Base-by-base conservation (phyloP, 2,888 invertebrate species). In the Plutella xylostella region DNA sequence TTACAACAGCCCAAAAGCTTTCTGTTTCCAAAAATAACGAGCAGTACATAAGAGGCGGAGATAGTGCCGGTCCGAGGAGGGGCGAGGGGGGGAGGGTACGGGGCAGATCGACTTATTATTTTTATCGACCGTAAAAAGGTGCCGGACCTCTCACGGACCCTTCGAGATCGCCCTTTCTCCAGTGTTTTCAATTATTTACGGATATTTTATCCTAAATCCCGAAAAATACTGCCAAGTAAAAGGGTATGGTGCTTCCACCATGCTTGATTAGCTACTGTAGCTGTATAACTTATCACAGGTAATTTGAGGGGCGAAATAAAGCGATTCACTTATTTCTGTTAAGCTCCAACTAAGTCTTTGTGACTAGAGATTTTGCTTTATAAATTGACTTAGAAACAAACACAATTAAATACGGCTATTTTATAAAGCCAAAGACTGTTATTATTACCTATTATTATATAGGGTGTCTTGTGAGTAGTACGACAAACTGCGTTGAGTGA, bases 111-210 rank as follows among this genome's bases (percentile, higher is more conserved):
- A 77, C 76, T 74, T 75, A 77, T 76, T 77, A 76, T 77, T 77
- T 78, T 78, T 78, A 79, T 78, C 72, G 76, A 72, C 74, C 77
- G 77, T 78, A 75, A 80, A 79, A 77, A 77, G 77, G 77, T 73
- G 68, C 71, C 63, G 73, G 72, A 72, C 74, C 71, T 69, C 61
- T 60, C 56, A 57, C 64, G 62, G 65, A 72, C 74, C 74, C 71
- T 73, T 73, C 62, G 66, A 63, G 60, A 65, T 61, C 59, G 63
- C 56, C 65, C 72, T 65, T 66, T 68, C 63, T 66, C 63, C 67
- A 67, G 68, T 70, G 73, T 65, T 70, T 72, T 65, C 70, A 75
- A 73, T 75, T 75, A 75, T 75, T 73, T 75, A 74, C 74, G 75
- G 73, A 71, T 72, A 73, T 75, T 75, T 75, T 68, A 65, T 63